Evolutionary conservation across 2,797 vertebrate species (phyloP), one percentile per base, ranked within the genome.

Genomic region (Chaenodraco wilsoni): DNA sequence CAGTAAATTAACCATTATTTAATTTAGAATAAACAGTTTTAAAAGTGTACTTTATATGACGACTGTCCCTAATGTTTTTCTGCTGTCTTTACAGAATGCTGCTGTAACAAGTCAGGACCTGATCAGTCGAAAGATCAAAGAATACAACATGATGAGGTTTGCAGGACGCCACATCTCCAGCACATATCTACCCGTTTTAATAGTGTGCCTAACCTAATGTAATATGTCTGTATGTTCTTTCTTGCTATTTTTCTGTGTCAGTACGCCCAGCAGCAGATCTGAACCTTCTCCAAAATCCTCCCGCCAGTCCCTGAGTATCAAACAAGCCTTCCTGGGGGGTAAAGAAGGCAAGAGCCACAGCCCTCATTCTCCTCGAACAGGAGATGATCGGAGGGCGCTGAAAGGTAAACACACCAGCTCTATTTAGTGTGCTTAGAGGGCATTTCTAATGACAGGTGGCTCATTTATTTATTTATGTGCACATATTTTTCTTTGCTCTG

Each of bases 121-220:
- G 72, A 99, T 99, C 91, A 98, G 96, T 90, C 93, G 94, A 79
- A 98, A 96, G 89, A 98, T 99, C 87, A 97, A 96, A 93, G 97
- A 98, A 84, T 99, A 99, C 92, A 97, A 93, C 91, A 95, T 97
- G 91, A 97, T 98, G 96, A 99, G 96, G 98, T 99, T 92, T 77
- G 93, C 63, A 13, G 54, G 37, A 33, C 49, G 73, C 66, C 19
- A 23, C 60, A 48, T 21, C 23, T 45, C 33, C 2, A 1, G 2
- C 13, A n/a, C 3, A 9, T 19, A 51, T 59, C 19, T 33, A 33
- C 17, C 27, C 9, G 4, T 19, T 19, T 57, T 16, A 57, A 41
- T 49, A 44, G 8, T 37, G 19, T 55, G 11, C 19, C 13, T 37
- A 45, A 21, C 16, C 5, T 43, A 16, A 43, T 69, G 3, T 13